Percentiles rank a stretch among this genome's conserved stretches.
These are phyloP conservation scores for Quiscalus mexicanus DNA, from an alignment of 2,113 vertebrate genomes.

Conservation along the genomic window DNA sequence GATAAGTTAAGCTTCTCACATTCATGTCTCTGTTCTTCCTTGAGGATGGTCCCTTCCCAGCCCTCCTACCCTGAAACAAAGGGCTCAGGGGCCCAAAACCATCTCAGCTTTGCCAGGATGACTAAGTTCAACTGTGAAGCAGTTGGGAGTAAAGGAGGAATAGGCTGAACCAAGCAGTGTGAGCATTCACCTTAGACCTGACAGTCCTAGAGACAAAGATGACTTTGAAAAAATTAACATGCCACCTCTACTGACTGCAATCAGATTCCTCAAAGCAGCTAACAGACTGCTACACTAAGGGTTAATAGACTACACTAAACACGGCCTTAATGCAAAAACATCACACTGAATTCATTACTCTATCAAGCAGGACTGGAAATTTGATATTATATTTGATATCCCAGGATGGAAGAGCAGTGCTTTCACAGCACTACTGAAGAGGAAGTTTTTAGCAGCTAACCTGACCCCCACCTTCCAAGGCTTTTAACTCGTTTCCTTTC, in stretches of 20 bases:
- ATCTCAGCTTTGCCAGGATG: neutral
- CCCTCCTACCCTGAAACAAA: neutral
- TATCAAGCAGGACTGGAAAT: neutral
- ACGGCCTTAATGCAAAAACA: neutral
- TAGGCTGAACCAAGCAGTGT: neutral
- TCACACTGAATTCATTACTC: neutral
- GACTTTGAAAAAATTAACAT: neutral
- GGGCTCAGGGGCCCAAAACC: neutral
- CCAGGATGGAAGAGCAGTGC: neutral
- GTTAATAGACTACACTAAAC: neutral
- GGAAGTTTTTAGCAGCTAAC: neutral
- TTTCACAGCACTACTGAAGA: neutral
- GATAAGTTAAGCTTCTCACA: neutral
- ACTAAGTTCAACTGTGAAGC: neutral
- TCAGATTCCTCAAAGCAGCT: neutral
- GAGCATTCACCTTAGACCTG: neutral
- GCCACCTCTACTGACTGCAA: neutral
- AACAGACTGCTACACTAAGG: neutral
- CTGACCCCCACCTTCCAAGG: neutral
- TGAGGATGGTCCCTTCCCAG: neutral
- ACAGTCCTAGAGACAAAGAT: neutral
- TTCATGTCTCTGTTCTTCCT: neutral
- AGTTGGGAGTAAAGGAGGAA: neutral
- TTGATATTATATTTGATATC: neutral
- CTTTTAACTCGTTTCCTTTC: neutral